Base-by-base conservation (phyloP, 2,797 vertebrate species). In the Tenualosa thibaudeaui region DNA sequence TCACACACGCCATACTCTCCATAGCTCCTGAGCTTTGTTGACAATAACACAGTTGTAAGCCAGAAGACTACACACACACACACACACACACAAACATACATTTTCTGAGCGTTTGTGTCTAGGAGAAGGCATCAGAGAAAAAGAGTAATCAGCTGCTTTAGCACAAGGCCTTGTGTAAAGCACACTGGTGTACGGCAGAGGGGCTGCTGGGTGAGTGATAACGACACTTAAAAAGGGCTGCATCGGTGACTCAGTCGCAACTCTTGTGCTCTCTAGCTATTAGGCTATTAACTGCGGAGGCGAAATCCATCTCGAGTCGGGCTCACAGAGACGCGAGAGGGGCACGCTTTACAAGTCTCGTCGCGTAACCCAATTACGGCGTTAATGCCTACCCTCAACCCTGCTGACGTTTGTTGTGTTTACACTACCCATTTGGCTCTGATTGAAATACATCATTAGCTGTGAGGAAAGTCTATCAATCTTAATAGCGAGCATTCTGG, bases 141-240 rank as follows among this genome's bases (percentile, higher is more conserved):
- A 78, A 78, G 40, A 9, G 26, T 6, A 54, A 89, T 92, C 87
- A 89, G 87, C 88, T 87, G 90, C 71, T 78, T 17, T 78, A 40
- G 88, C 88, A 89, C 91, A 91, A 87, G 90, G 88, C 88, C 89
- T 92, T 92, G 91, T 89, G 87, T 51, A 85, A 90, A 46, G 68
- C 88, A 90, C 88, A 53, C 58, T 88, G 91, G 91, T 91, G 92
- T 31, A 81, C 26, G 85, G 89, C 88, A 87, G 88, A 87, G 86
- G 87, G 88, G 90, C 85, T 92, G 91, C 91, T 90, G 86, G 86
- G 86, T 85, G 90, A 89, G 89, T 86, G 92, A 93, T 93, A 93
- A 93, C 88, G 89, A 86, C 84, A 51, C 3, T 56, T 62, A 81
- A 86, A 86, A 90, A 89, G 88, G 88, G 91, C 91, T 83, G 62